phyloP scores from a whole-genome alignment of 2,888 invertebrate genomes.

The Leucoptera coffeella region DNA sequence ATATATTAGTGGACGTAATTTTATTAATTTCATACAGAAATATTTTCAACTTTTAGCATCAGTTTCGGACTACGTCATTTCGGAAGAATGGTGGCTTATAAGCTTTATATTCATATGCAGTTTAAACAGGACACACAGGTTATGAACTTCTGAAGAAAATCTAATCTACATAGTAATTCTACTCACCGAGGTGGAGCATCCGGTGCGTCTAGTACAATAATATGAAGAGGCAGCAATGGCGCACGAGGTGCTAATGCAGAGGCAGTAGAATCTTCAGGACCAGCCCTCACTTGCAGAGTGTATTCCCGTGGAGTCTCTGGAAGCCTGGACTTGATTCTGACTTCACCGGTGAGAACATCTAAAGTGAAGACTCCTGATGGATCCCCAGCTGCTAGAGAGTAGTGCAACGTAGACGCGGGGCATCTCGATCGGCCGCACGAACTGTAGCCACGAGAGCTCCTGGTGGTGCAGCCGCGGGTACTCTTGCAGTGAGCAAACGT shows the following conservation, averaged over 20 bases:
- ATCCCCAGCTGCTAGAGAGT: constrained; percentile 81
- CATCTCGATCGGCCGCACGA: constrained; percentile 75
- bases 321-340: not conserved
- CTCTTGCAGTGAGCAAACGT: constrained; percentile 68
- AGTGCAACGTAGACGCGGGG: constrained; percentile 61
- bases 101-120: too few species aligned
- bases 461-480: constrained; percentile 18
- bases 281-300: constrained; percentile 76
- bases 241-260: constrained; percentile 63
- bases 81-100: too few species aligned
- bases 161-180: too few species aligned
- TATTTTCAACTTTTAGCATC: too few species aligned
- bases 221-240: constrained; percentile 76
- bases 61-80: too few species aligned
- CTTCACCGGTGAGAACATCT: not conserved
- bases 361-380: constrained; percentile 77
- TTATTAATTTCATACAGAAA: too few species aligned
- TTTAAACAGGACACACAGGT: too few species aligned
- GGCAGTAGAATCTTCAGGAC: too few species aligned
- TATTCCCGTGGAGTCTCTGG: constrained; percentile 73
- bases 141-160: too few species aligned
- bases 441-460: constrained; percentile 72
- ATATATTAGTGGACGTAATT: too few species aligned
- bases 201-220: constrained; percentile 82
- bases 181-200: constrained; percentile 70